Evolutionary conservation across 2,113 vertebrate species (phyloP).

Genomic region (human (Homo sapiens)): GRCh38 chr7:20293501-20294000

Average conservation of each 20-base stretch:
- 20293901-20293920: not conserved
- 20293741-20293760: not conserved
- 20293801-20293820: not conserved
- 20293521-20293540: not conserved
- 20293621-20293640: not conserved
- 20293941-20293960: not conserved
- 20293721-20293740: not conserved
- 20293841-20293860: not conserved
- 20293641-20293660: not conserved
- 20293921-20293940: not conserved
- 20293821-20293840: not conserved
- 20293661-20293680: not conserved
- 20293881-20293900: not conserved
- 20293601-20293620: not conserved
- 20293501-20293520: not conserved
- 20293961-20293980: not conserved
- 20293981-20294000: not conserved
- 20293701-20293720: not conserved
- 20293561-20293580: not conserved
- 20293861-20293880: not conserved
- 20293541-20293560: not conserved
- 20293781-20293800: not conserved
- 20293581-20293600: not conserved
- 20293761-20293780: not conserved
- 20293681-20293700: not conserved